Base-by-base conservation (phyloP, 1,140 invertebrate species). In the Cepaea nemoralis region DNA sequence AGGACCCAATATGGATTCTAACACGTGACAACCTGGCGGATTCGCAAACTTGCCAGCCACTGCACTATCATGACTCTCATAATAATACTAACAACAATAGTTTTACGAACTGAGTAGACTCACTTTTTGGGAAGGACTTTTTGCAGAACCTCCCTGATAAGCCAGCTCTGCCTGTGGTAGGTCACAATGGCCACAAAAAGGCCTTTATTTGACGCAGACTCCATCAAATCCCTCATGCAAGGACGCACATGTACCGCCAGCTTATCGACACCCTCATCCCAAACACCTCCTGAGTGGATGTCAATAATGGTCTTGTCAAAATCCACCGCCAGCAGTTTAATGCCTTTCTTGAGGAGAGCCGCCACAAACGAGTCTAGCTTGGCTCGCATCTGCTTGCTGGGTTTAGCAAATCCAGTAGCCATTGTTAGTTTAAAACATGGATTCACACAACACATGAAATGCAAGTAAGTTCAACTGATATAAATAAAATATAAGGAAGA, bases 291-390 rank as follows among this genome's bases (percentile, higher is more conserved):
- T 27, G 91, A 90, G 74, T 91, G 90, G 63, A 90, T 87, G 27
- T 84, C 86, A 48, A 91, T 87, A 40, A 91, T 78, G 12, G 91
- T 91, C 55, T 88, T 85, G 82, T 91, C 91, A 82, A 91, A 91
- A 84, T 91, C 91, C 22, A 91, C 70, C 6, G 91, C 91, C 22
- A 91, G 75, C 50, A 91, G 80, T 77, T 87, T 86, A 45, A 91
- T 87, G 12, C 86, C 85, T 79, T 88, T 89, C 67, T 87, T 85
- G 35, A 74, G 79, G 27, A 89, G 69, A 16, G 85, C 71, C 10
- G 66, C 66, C 19, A 87, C 83, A 76, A 88, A 83, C 19, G 77
- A 74, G 42, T 84, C 74, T 31, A 87, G 80, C 35, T 82, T 83
- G 40, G 77, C 76, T 83, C 83, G 63, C 40, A 37, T 50, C 31